Conservation (phyloP, 2,888 invertebrate genomes). For the Campoletis raptor region DNA sequence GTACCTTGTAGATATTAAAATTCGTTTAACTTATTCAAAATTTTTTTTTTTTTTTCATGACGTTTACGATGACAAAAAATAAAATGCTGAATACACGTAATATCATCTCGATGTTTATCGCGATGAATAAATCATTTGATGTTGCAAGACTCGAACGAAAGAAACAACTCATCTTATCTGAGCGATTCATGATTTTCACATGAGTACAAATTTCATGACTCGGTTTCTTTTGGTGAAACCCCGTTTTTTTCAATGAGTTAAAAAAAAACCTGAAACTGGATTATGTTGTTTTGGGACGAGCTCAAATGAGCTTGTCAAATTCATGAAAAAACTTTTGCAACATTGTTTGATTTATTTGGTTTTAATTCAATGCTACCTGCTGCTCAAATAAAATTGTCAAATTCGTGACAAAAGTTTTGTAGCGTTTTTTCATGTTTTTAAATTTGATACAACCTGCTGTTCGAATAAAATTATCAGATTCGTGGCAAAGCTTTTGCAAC, state of each 20-base stretch:
- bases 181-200: neutral
- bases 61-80: neutral
- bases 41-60: neutral
- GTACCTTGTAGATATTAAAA: neutral
- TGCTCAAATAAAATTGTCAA: neutral
- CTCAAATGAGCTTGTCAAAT: neutral
- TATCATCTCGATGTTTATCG: conserved; percentile 23
- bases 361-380: neutral
- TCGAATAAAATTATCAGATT: conserved; percentile 20
- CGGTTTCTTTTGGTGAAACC: neutral
- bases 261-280: neutral
- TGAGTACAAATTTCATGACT: neutral
- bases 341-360: neutral
- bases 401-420: neutral
- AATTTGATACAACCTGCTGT: neutral
- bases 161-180: conserved; percentile 21
- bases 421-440: neutral
- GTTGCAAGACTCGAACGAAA: conserved; percentile 36
- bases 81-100: conserved; percentile 4
- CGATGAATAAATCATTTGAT: conserved; percentile 47
- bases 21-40: conserved; percentile 9
- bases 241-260: neutral
- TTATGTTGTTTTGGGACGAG: neutral
- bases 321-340: neutral
- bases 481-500: conserved; percentile 1